Conservation (phyloP, 2,888 invertebrate species). For the Eurois occulta region DNA sequence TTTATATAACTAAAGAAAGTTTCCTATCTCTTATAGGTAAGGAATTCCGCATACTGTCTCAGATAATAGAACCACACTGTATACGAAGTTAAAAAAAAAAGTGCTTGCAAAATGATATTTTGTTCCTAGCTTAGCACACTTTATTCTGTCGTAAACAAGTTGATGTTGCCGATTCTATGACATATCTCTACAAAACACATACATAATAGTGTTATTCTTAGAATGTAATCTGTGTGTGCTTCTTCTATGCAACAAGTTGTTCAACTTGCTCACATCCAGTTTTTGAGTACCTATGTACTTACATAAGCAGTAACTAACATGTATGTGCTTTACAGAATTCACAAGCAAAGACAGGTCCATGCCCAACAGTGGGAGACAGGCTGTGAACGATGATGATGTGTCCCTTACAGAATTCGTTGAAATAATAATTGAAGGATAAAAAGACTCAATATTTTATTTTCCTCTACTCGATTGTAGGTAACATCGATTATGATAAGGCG, state of each 20-base stretch:
- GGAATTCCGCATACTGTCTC: neutral
- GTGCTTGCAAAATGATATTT: neutral
- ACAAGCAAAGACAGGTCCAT: neutral
- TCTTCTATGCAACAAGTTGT: neutral
- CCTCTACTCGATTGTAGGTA: neutral
- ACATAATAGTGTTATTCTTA: neutral
- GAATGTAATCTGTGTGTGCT: conserved; percentile 3
- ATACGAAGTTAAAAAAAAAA: too few relatives aligned
- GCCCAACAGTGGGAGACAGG: neutral
- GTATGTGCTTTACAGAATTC: neutral
- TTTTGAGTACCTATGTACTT: neutral
- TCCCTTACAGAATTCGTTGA: neutral
- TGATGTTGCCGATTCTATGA: too few relatives aligned
- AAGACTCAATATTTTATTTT: neutral
- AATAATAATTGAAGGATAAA: neutral
- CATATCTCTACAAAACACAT: neutral
- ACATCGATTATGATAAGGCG: neutral
- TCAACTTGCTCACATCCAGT: neutral
- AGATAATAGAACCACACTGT: neutral
- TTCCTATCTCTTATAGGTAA: neutral
- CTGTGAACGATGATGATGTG: neutral
- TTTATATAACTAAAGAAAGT: neutral
- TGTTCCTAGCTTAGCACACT: neutral
- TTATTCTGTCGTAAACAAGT: neutral
- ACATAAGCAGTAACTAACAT: neutral